These are phyloP conservation scores for Leucophenga montana DNA, from an alignment of 2,888 invertebrate genomes.

Conservation along the genomic window DNA sequence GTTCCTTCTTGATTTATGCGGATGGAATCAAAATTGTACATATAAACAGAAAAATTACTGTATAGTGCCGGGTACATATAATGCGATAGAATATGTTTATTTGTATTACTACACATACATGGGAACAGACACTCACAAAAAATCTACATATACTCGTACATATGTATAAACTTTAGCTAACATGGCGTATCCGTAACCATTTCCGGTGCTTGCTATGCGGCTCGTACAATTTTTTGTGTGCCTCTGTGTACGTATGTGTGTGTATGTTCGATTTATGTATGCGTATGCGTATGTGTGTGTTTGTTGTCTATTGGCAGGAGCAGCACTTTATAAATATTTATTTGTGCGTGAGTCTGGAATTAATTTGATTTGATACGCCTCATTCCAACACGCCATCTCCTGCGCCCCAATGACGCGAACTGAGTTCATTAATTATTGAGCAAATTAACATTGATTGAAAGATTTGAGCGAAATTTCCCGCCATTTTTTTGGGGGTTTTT, in stretches of 20 bases:
- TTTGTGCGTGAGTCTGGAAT: conserved; percentile 20
- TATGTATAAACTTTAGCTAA: not conserved
- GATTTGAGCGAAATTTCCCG: not conserved
- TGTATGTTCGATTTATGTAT: not conserved
- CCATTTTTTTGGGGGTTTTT: no score
- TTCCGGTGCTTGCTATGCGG: no score
- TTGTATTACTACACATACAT: no score
- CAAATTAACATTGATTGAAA: conserved; percentile 23
- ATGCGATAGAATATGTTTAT: no score
- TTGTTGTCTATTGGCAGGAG: no score
- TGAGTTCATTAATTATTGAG: conserved; percentile 23
- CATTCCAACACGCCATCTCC: no score
- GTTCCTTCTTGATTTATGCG: no score
- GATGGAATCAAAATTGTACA: no score
- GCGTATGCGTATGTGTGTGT: not conserved
- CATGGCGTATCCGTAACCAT: conserved; percentile 5
- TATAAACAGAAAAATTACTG: no score
- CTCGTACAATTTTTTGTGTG: no score
- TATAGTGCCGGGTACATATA: no score
- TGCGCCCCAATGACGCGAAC: not conserved
- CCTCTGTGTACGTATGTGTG: not conserved
- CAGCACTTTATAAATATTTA: conserved; percentile 20
- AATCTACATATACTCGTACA: not conserved
- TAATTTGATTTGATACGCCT: conserved; percentile 17
- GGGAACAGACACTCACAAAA: no score